Conservation (phyloP, 2,113 vertebrate genomes). For the Colius striatus region DNA sequence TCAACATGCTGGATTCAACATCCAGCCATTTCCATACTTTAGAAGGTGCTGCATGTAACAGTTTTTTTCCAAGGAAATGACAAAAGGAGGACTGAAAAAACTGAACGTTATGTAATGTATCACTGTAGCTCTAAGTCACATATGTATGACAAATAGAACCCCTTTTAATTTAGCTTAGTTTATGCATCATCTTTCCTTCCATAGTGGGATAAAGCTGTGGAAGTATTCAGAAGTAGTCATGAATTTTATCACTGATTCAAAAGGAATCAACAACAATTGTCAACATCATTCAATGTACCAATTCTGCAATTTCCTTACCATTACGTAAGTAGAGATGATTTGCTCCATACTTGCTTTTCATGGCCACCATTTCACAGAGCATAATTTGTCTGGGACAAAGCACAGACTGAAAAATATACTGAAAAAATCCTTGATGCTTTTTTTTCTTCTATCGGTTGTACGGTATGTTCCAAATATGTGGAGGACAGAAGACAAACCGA, state of each 20-base stretch:
- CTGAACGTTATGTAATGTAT: neutral
- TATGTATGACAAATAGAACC: neutral
- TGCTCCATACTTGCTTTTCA: neutral
- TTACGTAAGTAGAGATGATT: neutral
- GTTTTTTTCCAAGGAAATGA: neutral
- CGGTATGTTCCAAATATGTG: neutral
- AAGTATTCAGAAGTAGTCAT: neutral
- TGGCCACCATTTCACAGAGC: neutral
- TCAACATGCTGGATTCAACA: neutral
- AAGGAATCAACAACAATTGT: neutral
- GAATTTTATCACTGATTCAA: neutral
- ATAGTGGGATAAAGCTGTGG: neutral
- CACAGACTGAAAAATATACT: neutral
- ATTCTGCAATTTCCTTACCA: neutral
- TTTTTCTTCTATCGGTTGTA: neutral
- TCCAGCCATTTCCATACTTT: neutral
- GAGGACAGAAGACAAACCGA: neutral
- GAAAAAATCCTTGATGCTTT: neutral
- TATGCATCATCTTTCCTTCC: neutral
- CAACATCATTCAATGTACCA: neutral
- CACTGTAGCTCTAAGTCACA: neutral
- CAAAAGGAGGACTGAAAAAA: neutral
- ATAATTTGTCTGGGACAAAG: neutral
- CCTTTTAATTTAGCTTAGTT: neutral
- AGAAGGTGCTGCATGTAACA: neutral